Base-by-base conservation (phyloP, 2,888 invertebrate genomes). In the Agrotis exclamationis region DNA sequence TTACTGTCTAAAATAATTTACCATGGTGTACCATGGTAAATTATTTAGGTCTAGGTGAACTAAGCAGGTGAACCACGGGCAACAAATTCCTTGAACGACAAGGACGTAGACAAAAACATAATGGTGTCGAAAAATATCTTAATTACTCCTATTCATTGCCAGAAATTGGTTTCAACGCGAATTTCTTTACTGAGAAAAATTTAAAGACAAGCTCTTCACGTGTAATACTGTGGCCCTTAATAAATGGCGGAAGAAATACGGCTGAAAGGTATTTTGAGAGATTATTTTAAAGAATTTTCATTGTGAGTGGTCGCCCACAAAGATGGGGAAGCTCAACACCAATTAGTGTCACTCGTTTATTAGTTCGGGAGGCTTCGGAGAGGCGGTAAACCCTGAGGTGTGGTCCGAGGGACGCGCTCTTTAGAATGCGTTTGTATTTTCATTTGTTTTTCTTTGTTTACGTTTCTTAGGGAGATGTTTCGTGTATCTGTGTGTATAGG, bases 261-360 rank as follows among this genome's bases (percentile, higher is more conserved):
- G 83, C 76, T 64, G 68, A 78, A 80, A 83, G 84, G 85, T 90
- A 88, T 88, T 84, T 76, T 74, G 74, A 81, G 80, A 85, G 83
- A 81, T 87, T 89, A 90, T 91, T 89, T 86, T 85, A 68, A 84
- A 87, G 85, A 79, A 87, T 86, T 88, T 89, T 88, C 89, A 87
- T 89, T 89, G 87, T 90, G 85, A 90, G 88, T 88, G 87, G 87
- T 86, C 81, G 76, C 83, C 84, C 80, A 84, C 86, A 85, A 87
- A 85, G 87, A 88, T 68, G 87, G 85, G 86, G 85, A 78, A 86
- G 86, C 88, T 88, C 87, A 83, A 86, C 86, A 90, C 92, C 93
- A 94, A 94, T 94, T 94, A 94, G 92, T 93, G 94, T 94, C 93
- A 92, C 89, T 90, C 93, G 91, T 92, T 94, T 94, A 93, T 94